These are phyloP conservation scores for Pterois miles DNA, from an alignment of 2,797 vertebrate genomes.

Conservation along the genomic window DNA sequence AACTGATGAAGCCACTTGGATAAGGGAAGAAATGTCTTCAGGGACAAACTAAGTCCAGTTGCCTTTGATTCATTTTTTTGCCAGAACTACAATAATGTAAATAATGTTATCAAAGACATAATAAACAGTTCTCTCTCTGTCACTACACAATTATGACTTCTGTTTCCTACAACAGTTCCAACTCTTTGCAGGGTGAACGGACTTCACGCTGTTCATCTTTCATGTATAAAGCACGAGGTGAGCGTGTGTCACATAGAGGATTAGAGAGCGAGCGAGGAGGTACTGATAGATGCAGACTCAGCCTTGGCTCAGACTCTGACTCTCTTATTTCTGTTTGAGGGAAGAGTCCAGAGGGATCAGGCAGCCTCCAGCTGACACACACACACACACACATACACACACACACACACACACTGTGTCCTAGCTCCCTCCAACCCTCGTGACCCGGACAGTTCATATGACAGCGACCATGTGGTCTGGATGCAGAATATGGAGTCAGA, in stretches of 20 bases:
- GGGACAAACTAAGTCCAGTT: too few species aligned
- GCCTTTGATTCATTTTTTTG: too few species aligned
- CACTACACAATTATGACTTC: neutral
- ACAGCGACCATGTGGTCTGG: conserved; percentile 52
- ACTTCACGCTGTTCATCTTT: conserved; percentile 16
- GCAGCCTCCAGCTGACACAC: conserved; percentile 31
- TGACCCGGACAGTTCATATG: conserved; percentile 53
- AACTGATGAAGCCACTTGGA: too few species aligned
- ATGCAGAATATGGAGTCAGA: conserved; percentile 54
- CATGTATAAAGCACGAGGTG: conserved; percentile 27
- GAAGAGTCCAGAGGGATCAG: conserved; percentile 35
- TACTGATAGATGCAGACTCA: conserved; percentile 53
- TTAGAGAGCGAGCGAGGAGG: conserved; percentile 28
- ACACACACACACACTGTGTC: conserved; percentile 5
- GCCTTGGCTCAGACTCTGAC: conserved; percentile 35
- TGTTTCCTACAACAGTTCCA: neutral
- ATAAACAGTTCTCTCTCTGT: neutral
- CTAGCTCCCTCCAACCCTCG: conserved; percentile 18
- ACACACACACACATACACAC: conserved; percentile 11
- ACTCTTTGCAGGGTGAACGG: neutral
- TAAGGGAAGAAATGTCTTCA: too few species aligned
- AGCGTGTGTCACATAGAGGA: conserved; percentile 32
- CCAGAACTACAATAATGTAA: too few species aligned
- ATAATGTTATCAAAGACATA: neutral
- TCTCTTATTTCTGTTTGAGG: conserved; percentile 58